phyloP scores from a whole-genome alignment of 2,888 invertebrate genomes.

The Drosophila algonquin region DNA sequence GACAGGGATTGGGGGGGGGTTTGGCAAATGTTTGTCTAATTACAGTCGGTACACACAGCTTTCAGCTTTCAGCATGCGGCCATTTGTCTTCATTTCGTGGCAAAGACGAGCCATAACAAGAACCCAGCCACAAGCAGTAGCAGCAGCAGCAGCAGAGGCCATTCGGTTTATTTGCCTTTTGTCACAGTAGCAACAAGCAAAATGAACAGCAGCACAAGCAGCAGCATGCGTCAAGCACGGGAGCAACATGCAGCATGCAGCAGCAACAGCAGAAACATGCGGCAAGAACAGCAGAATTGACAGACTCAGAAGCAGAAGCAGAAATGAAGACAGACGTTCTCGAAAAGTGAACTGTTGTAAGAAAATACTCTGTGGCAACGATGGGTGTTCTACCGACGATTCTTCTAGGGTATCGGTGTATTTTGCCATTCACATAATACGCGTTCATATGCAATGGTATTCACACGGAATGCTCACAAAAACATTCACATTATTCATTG shows the following conservation, averaged over 20 bases:
- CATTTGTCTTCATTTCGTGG: conserved; percentile 80
- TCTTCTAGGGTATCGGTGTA: background rate
- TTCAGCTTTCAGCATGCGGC: conserved; percentile 80
- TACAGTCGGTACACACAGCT: conserved; percentile 70
- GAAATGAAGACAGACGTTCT: background rate
- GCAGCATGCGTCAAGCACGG: conserved; percentile 45
- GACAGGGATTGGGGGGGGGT: background rate
- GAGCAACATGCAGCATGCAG: conserved; percentile 20
- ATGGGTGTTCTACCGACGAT: background rate
- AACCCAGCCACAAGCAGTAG: conserved; percentile 31
- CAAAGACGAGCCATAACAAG: conserved; percentile 8
- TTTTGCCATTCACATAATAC: background rate
- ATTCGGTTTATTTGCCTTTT: conserved; percentile 70
- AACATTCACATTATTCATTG: too few relatives aligned
- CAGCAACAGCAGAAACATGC: conserved; percentile 19
- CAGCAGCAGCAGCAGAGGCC: conserved; percentile 40
- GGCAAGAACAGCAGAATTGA: conserved; percentile 58
- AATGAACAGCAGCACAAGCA: conserved; percentile 18
- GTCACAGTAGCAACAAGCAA: conserved; percentile 58
- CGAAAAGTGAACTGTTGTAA: background rate
- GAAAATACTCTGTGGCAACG: background rate
- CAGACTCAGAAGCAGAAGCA: conserved; percentile 42
- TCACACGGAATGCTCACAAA: too few relatives aligned
- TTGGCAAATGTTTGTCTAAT: conserved; percentile 80
- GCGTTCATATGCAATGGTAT: too few relatives aligned